phyloP scores from a whole-genome alignment of 2,888 invertebrate genomes.

The Tridacna gigas region DNA sequence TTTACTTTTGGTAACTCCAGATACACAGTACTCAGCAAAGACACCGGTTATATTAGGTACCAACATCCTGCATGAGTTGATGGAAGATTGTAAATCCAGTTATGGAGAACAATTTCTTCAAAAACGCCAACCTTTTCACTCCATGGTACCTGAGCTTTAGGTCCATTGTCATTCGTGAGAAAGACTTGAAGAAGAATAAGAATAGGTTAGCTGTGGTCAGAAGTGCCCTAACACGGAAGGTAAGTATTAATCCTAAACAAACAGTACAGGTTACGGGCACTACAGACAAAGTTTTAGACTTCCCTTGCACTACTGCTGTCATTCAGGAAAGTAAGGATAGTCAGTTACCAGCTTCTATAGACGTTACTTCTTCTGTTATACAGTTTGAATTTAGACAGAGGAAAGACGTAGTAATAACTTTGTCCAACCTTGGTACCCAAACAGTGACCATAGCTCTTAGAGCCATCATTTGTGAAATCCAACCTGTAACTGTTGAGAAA shows the following conservation, averaged over 20 bases:
- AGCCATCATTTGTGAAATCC: conserved; percentile 37
- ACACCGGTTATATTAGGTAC: conserved; percentile 50
- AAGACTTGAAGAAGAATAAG: conserved; percentile 30
- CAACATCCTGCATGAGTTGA: conserved; percentile 29
- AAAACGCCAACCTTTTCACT: conserved; percentile 28
- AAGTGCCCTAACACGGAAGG: conserved; percentile 27
- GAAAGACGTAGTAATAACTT: conserved; percentile 9
- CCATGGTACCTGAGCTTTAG: conserved; percentile 45
- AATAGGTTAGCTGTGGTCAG: conserved; percentile 43
- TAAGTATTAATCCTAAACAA: conserved; percentile 47
- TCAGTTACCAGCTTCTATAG: conserved; percentile 31
- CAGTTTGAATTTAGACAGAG: conserved; percentile 17
- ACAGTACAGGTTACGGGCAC: conserved; percentile 24
- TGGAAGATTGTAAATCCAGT: too few species aligned
- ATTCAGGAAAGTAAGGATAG: conserved; percentile 20
- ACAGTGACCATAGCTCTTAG: conserved; percentile 32
- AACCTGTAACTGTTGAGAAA: conserved; percentile 28
- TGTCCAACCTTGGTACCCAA: conserved; percentile 35
- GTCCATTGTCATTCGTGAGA: conserved; percentile 26
- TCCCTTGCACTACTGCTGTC: conserved; percentile 32
- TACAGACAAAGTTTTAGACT: conserved; percentile 36
- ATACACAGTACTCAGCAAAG: too few species aligned
- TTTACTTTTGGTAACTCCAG: conserved; percentile 41
- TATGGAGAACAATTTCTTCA: conserved; percentile 40
- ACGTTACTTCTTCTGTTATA: conserved; percentile 33